Conservation (phyloP, 2,888 invertebrate species). For the Thymelicus acteon region DNA sequence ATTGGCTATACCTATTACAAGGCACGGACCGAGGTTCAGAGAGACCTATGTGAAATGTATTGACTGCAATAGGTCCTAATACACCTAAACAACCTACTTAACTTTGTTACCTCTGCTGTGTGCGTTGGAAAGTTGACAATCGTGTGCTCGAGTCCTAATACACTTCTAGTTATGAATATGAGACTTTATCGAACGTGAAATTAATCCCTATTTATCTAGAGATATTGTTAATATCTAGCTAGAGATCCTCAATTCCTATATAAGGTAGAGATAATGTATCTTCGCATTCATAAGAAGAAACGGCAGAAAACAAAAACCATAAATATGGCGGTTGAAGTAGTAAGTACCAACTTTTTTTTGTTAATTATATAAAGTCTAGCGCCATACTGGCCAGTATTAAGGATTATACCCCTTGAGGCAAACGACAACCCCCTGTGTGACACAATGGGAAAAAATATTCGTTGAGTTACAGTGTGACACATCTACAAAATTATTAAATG, state of each 20-base stretch:
- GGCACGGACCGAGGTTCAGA: too few species aligned
- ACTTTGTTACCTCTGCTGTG: background rate
- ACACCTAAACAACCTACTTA: too few species aligned
- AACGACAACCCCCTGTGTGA: too few species aligned
- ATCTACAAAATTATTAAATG: too few species aligned
- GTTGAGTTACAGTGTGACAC: too few species aligned
- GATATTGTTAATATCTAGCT: conserved; percentile 44
- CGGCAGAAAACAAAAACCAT: conserved; percentile 22
- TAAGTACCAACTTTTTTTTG: conserved; percentile 41
- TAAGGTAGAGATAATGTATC: conserved; percentile 31
- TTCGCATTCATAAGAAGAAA: conserved; percentile 4
- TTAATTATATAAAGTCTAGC: too few species aligned
- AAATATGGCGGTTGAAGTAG: conserved; percentile 47
- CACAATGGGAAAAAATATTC: too few species aligned
- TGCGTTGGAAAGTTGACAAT: background rate
- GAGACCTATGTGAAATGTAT: too few species aligned
- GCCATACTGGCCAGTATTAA: too few species aligned
- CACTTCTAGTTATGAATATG: conserved; percentile 1
- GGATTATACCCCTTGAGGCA: too few species aligned
- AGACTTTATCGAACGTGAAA: conserved; percentile 46
- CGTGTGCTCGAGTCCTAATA: background rate
- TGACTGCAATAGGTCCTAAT: too few species aligned
- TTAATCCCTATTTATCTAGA: conserved; percentile 50
- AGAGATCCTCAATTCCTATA: conserved; percentile 44
- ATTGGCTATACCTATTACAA: too few species aligned